Evolutionary conservation across 2,113 vertebrate species (phyloP).

Genomic region (Sakesphorus luctuosus): DNA sequence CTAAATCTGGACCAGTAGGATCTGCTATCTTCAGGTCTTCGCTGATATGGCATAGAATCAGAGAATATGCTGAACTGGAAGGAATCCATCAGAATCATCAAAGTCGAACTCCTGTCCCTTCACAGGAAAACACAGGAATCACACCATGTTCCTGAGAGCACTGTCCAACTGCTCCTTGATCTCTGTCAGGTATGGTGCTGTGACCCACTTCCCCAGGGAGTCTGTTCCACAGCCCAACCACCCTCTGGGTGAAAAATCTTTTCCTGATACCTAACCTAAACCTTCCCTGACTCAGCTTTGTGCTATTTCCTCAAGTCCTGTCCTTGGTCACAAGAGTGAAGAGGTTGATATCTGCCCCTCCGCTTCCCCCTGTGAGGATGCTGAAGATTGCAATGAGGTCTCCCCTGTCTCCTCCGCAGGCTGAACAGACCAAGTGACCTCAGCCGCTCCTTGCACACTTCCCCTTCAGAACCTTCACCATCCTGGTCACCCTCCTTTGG

Average conservation of each 20-base stretch:
- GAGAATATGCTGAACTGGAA: background rate
- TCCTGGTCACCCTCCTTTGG: background rate
- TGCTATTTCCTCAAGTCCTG: background rate
- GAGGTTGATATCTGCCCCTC: background rate
- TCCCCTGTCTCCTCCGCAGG: background rate
- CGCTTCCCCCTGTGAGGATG: background rate
- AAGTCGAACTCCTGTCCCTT: background rate
- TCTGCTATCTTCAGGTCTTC: background rate
- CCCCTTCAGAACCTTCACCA: background rate
- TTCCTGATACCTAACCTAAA: background rate
- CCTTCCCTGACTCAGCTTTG: background rate
- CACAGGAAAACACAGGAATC: background rate
- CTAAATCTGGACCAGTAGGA: background rate
- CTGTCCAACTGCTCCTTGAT: background rate
- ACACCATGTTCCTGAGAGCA: background rate
- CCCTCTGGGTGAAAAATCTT: background rate
- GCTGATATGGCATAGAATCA: background rate
- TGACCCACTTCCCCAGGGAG: background rate
- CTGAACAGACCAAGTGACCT: background rate
- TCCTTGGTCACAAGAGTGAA: background rate
- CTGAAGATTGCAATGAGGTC: background rate
- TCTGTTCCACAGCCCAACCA: background rate
- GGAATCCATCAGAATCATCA: background rate
- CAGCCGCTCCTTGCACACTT: background rate
- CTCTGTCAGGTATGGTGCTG: background rate